phyloP scores from a whole-genome alignment of 2,888 invertebrate genomes.

The Hirudinaria manillensis region DNA sequence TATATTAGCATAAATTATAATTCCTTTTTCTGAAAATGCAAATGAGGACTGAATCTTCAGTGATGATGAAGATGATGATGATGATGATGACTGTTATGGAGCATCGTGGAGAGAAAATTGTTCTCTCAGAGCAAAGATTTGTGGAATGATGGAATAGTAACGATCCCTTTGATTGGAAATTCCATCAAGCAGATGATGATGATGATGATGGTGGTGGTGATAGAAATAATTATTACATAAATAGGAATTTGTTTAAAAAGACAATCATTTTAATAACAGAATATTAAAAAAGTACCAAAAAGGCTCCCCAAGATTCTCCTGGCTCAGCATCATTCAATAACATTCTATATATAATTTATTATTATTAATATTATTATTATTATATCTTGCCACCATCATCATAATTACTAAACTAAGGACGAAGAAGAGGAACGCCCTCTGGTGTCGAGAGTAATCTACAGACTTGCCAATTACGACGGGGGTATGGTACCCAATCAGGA shows the following conservation, averaged over 20 bases:
- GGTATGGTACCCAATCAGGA: constrained; percentile 83
- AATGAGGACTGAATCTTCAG: not conserved
- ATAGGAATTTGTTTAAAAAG: not conserved
- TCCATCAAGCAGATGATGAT: not conserved
- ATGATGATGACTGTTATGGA: not conserved
- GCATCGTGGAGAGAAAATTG: too few species aligned
- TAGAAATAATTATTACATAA: not conserved
- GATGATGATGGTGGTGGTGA: not conserved
- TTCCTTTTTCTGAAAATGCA: not conserved
- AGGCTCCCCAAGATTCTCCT: too few species aligned
- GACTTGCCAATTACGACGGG: constrained; percentile 80
- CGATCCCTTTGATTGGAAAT: too few species aligned
- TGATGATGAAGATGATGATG: not conserved
- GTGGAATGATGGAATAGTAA: too few species aligned
- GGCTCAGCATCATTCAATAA: too few species aligned
- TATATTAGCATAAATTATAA: too few species aligned
- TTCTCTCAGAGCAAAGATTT: too few species aligned
- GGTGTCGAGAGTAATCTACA: constrained; percentile 78
- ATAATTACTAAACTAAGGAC: constrained; percentile 47
- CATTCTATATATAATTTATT: too few species aligned
- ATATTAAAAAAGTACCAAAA: not conserved
- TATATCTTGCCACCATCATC: too few species aligned
- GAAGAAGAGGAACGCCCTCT: constrained; percentile 84
- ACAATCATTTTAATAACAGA: not conserved
- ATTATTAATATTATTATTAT: too few species aligned